phyloP scores from a whole-genome alignment of 1,140 invertebrate genomes.

The Microvelia longipes region DNA sequence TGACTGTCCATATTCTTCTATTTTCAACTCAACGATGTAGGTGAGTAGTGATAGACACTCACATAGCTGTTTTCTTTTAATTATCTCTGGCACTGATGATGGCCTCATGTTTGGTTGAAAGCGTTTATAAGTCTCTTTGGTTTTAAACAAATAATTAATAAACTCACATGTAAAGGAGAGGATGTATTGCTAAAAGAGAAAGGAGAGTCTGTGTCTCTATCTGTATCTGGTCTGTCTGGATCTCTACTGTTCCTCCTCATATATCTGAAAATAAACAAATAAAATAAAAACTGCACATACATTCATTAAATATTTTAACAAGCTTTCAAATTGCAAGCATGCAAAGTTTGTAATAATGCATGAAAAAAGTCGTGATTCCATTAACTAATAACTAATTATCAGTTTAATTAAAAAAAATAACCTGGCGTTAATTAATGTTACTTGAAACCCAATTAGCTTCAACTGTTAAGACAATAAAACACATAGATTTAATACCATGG shows the following conservation, averaged over 20 bases:
- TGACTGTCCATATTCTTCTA: too few species aligned
- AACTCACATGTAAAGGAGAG: constrained; percentile 43
- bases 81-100: too few species aligned
- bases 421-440: background rate
- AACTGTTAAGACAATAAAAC: too few species aligned
- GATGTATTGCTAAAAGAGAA: constrained; percentile 58
- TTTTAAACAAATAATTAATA: background rate
- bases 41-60: too few species aligned
- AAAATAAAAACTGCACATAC: too few species aligned
- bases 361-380: background rate
- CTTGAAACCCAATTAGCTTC: too few species aligned
- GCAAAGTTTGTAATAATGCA: background rate
- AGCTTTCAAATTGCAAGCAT: background rate
- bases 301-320: too few species aligned
- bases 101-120: too few species aligned
- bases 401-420: background rate
- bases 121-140: background rate
- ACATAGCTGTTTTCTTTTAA: too few species aligned
- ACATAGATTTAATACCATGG: too few species aligned
- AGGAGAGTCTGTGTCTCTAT: constrained; percentile 48
- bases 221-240: constrained; percentile 38
- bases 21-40: too few species aligned
- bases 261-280: constrained; percentile 8
- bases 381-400: background rate
- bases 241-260: constrained; percentile 33